phyloP scores from a whole-genome alignment of 2,888 invertebrate genomes.

The Falcaria lacertinaria region DNA sequence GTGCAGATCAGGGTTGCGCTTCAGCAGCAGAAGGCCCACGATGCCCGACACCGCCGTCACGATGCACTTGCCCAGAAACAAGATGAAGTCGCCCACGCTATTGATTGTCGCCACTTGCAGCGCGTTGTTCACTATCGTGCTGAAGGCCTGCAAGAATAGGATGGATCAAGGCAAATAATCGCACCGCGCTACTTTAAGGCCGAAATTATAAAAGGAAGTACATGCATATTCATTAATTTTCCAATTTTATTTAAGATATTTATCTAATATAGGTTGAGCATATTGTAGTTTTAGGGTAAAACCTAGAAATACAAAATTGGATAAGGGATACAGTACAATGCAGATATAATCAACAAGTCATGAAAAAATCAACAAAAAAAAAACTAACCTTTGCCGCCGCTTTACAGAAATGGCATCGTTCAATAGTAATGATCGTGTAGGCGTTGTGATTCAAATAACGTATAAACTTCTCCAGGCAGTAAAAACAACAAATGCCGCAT shows the following conservation, averaged over 20 bases:
- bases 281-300: too few relatives aligned
- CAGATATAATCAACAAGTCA: too few relatives aligned
- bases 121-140: conserved; percentile 89
- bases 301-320: too few relatives aligned
- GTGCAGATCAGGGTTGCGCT: conserved; percentile 85
- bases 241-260: too few relatives aligned
- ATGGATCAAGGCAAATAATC: background rate
- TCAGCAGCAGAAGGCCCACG: conserved; percentile 87
- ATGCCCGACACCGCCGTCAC: conserved; percentile 90
- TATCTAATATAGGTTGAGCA: too few relatives aligned
- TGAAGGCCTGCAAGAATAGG: conserved; percentile 84
- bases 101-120: conserved; percentile 95
- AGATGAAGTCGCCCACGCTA: conserved; percentile 94
- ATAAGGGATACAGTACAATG: too few relatives aligned
- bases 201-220: too few relatives aligned
- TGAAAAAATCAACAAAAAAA: background rate
- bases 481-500: conserved; percentile 94
- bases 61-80: conserved; percentile 90
- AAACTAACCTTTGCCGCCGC: conserved; percentile 90
- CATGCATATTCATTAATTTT: too few relatives aligned
- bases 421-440: conserved; percentile 95
- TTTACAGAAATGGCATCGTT: conserved; percentile 93
- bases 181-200: too few relatives aligned
- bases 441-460: conserved; percentile 96
- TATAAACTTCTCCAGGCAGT: conserved; percentile 94